Evolutionary conservation across 2,113 vertebrate genomes (phyloP), one percentile per base, ranked within the genome.

Genomic region (Gorilla gorilla): DNA sequence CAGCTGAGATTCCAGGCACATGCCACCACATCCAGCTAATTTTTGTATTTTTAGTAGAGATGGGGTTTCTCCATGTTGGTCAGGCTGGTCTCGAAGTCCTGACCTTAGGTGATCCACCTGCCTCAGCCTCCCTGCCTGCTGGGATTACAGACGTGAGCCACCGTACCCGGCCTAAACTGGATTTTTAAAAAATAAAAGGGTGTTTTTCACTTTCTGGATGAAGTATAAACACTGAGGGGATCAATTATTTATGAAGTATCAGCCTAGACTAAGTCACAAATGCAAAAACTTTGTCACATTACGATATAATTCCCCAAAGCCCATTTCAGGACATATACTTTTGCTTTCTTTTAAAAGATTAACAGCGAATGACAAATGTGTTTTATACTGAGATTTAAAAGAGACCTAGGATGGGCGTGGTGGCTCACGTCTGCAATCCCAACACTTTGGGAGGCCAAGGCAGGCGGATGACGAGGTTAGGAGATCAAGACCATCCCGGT

Each of bases 301-400:
- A 94, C 3, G 5, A 90, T 76, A 32, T 70, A 85, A 93, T 68
- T 80, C 40, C 72, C 48, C 40, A 93, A 94, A 64, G 30, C n/a
- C 57, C 78, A 50, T 38, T 89, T 70, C 25, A 94, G 43, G 38
- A 32, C 4, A 50, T n/a, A 87, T 0, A 75, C 2, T 85, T 25
- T 25, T 81, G 68, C 38, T 93, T 89, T 94, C 45, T 95, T 95
- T 95, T 52, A 91, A 90, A 73, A 40, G n/a, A 70, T 68, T 38
- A 94, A 32, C 16, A 1, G 35, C 79, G 17, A 96, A 95, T 70
- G 38, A 95, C 14, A 95, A 96, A 92, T 73, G 8, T 80, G 8
- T 83, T 90, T 87, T 52, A 94, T n/a, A 66, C 3, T 68, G 89
- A 84, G 18, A 79, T 32, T 95, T 96, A 92, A 52, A 90, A 75